phyloP scores from a whole-genome alignment of 2,113 vertebrate species.

The Noctilio leporinus region DNA sequence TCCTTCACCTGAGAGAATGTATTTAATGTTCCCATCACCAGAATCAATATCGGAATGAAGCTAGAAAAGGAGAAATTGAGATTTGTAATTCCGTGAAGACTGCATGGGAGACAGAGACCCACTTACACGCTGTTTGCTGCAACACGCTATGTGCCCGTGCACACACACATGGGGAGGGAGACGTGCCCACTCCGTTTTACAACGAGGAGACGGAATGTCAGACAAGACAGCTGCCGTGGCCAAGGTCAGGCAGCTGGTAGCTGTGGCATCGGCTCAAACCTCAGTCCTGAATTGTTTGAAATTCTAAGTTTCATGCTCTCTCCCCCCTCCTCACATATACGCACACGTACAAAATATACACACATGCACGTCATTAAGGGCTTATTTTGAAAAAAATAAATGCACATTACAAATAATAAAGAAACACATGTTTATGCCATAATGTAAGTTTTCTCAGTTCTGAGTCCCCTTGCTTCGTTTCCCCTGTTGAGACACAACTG shows the following conservation, averaged over 20 bases:
- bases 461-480: neutral
- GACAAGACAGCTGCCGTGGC: neutral
- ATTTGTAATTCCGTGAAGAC: neutral
- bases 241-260: neutral
- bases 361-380: neutral
- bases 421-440: neutral
- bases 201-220: neutral
- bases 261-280: neutral
- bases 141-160: fast-evolving
- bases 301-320: neutral
- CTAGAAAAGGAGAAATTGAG: slow-evolving; percentile 77
- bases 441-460: neutral
- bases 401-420: neutral
- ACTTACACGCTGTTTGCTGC: neutral
- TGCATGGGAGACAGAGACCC: neutral
- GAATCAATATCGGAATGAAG: slow-evolving; percentile 98
- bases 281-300: neutral
- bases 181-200: neutral
- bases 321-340: neutral
- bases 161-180: neutral
- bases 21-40: slow-evolving; percentile 95
- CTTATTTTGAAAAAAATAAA: neutral
- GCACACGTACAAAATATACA: neutral
- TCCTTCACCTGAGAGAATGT: slow-evolving; percentile 98
- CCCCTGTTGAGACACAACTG: neutral